Conservation (phyloP, 1,140 invertebrate genomes). For the Xylocopa sonorina region DNA sequence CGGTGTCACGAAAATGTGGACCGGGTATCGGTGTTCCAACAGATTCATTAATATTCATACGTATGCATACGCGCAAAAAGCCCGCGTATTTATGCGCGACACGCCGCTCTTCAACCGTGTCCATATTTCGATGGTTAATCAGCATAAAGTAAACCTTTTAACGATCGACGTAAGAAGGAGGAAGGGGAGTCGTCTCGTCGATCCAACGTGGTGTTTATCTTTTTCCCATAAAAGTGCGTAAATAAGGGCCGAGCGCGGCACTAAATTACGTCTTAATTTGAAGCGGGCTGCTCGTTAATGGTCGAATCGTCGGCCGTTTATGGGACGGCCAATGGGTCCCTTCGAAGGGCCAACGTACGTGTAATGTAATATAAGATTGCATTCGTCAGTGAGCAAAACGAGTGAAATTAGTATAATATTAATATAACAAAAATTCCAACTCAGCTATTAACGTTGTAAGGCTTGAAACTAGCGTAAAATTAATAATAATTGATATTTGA, state of each 20-base stretch:
- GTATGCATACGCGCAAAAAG: conserved; percentile 74
- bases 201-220: conserved; percentile 58
- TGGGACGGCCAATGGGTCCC: conserved; percentile 3
- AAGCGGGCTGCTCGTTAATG: conserved; percentile 33
- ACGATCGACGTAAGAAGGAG: conserved; percentile 74
- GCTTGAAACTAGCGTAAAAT: too few relatives aligned
- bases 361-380: too few relatives aligned
- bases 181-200: conserved; percentile 47
- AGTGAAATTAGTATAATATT: too few relatives aligned
- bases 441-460: too few relatives aligned
- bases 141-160: conserved; percentile 76
- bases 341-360: neutral
- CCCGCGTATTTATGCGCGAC: conserved; percentile 66
- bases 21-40: conserved; percentile 15
- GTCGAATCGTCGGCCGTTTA: conserved; percentile 50
- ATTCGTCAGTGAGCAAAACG: too few relatives aligned
- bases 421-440: too few relatives aligned
- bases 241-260: conserved; percentile 49
- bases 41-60: conserved; percentile 64
- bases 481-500: too few relatives aligned
- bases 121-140: conserved; percentile 61
- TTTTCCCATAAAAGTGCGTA: conserved; percentile 60
- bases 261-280: conserved; percentile 67
- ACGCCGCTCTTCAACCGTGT: conserved; percentile 1
- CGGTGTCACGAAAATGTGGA: conserved; percentile 27